Evolutionary conservation across 35 echinoderm and acorn worm genomes (phyloP).

Genomic region (Strongylocentrotus purpuratus): DNA sequence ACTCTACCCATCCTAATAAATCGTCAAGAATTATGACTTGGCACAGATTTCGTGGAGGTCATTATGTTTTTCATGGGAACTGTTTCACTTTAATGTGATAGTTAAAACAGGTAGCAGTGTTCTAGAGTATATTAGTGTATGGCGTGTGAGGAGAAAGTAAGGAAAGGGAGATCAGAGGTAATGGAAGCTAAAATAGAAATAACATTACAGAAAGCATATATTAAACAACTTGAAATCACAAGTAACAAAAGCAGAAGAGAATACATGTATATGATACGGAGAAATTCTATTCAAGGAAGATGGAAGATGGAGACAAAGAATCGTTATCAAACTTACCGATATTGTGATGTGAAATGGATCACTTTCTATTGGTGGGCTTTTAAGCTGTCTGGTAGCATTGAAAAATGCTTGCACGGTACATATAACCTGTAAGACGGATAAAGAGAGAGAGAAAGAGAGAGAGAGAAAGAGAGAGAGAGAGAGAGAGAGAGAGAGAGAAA

Average conservation of each 20-base stretch:
- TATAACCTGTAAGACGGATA: constrained; percentile 56
- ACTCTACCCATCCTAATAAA: not conserved
- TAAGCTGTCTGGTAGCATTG: constrained; percentile 79
- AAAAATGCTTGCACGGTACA: constrained; percentile 93
- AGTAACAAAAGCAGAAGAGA: too few relatives aligned
- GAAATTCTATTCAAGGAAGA: too few relatives aligned
- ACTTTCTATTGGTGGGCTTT: constrained; percentile 81
- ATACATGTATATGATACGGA: too few relatives aligned
- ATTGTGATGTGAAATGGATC: constrained; percentile 74
- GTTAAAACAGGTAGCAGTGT: too few relatives aligned
- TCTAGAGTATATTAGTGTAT: too few relatives aligned
- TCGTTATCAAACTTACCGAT: constrained; percentile 52
- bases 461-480: not conserved
- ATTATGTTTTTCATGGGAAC: not conserved
- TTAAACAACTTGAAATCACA: too few relatives aligned
- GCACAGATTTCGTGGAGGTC: not conserved
- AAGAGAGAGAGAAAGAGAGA: not conserved
- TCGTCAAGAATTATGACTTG: not conserved
- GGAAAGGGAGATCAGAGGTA: not conserved
- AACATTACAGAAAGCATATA: not conserved
- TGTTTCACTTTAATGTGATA: not conserved
- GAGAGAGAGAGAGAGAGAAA: not conserved
- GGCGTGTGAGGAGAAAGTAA: not conserved
- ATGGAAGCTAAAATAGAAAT: not conserved
- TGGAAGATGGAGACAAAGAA: not conserved